These are phyloP conservation scores for Leptodactylus fuscus DNA, from an alignment of 2,113 vertebrate genomes.

Conservation along the genomic window DNA sequence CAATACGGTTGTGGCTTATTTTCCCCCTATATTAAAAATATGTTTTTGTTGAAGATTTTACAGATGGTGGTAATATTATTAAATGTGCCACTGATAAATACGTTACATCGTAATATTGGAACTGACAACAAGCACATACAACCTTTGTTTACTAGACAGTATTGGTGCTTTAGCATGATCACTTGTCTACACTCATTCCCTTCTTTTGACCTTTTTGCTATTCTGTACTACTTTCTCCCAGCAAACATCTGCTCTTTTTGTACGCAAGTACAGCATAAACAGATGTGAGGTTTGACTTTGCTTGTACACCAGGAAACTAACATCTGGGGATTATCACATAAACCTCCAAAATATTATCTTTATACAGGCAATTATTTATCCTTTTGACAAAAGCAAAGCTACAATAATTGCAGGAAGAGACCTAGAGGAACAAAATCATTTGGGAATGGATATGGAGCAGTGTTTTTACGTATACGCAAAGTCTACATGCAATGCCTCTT, in stretches of 20 bases:
- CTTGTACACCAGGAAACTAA: conserved; percentile 71
- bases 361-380: conserved; percentile 75
- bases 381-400: conserved; percentile 70
- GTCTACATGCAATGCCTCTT: neutral
- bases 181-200: conserved; percentile 52
- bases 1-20: no score
- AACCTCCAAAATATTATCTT: conserved; percentile 71
- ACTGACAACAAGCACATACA: neutral
- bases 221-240: conserved; percentile 65
- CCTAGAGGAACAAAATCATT: neutral
- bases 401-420: conserved; percentile 65
- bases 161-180: neutral
- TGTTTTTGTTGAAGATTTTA: no score
- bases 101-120: neutral
- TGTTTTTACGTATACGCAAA: neutral
- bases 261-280: conserved; percentile 68
- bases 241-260: conserved; percentile 74
- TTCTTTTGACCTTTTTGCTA: conserved; percentile 67
- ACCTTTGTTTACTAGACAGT: neutral
- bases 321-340: conserved; percentile 73
- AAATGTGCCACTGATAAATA: neutral
- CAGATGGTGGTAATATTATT: neutral
- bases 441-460: neutral
- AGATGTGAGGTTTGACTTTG: conserved; percentile 75
- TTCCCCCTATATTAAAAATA: no score